Base-by-base conservation (phyloP, 2,113 vertebrate genomes). In the Kryptolebias marmoratus region DNA sequence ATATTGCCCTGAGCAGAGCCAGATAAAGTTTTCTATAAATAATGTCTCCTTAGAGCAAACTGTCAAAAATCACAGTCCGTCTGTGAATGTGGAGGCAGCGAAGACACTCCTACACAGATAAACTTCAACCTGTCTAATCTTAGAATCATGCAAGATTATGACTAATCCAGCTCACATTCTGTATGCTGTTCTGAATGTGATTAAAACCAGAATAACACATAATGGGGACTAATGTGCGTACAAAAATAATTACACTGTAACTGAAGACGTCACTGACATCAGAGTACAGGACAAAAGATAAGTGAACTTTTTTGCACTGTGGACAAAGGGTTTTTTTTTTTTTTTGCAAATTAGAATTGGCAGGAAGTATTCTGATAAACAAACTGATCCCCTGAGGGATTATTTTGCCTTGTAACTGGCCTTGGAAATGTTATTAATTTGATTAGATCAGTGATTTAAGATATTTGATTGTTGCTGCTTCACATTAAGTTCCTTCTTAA, bases 91-190 rank as follows among this genome's bases (percentile, higher is more conserved):
- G 54, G 52, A 64, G 15, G 42, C 16, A 36, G 39, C 36, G 36
- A 27, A 64, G 12, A 66, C 15, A 52, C 55, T 54, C 39, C 39
- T 32, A 54, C 64, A 64, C 54, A 45, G 11, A 11, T 59, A 1
- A 54, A 58, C 22, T 36, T 13, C 16, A 60, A 47, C 39, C 32
- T 45, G 42, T 49, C 60, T 67, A 18, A 44, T 64, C 13, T 61
- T 16, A 28, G 45, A 64, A 28, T 27, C 11, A n/a, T 9, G 32
- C 9, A 39, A 5, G 12, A 11, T 52, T 15, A 57, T 50, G 13
- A 63, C 39, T 36, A 31, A 39, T 31, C 4, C 4, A 22, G 14
- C 31, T 56, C 27, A 47, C 39, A 28, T 5, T 66, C n/a, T 47
- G 13, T 44, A 44, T 14, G 1, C 28, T 10, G 54, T 32, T 50